Base-by-base conservation (phyloP, 2,113 vertebrate genomes). In the Bombycilla garrulus region DNA sequence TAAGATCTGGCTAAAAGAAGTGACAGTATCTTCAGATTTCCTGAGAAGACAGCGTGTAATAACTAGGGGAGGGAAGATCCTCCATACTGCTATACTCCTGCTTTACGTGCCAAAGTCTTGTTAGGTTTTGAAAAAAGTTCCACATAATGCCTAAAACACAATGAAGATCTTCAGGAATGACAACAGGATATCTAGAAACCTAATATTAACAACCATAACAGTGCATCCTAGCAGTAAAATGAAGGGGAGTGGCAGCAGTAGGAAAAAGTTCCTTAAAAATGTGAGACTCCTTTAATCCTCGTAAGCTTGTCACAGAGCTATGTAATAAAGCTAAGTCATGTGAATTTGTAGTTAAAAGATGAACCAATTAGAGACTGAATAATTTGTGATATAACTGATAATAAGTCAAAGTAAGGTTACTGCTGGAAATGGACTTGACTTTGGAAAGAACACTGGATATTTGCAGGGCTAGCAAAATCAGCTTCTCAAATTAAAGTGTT, bases 371-470 rank as follows among this genome's bases (percentile, higher is more conserved):
- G 81, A 95, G 67, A 44, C 64, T 70, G 94, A 97, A 96, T 96
- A 96, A 97, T 97, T 95, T 95, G 85, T 93, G 90, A 78, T 94
- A 92, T 78, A 96, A 94, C 67, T 92, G 90, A 81, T 95, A 94
- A 96, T 78, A 96, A 88, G 94, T 96, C 94, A 97, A 88, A 93
- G 92, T 71, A 97, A 96, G 92, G 95, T 95, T 96, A 93, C 67
- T 90, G 79, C 56, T 90, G 88, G 94, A 97, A 97, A 97, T 81
- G 76, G 92, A 88, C 88, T 96, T 94, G 95, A 94, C 96, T 95
- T 97, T 96, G 88, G 64, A 88, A 95, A 92, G 94, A 94, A 92
- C 92, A 92, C 81, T 90, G 90, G 71, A 74, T 95, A 93, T 92
- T 93, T 97, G 94, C 90, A 88, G 79, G 81, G 93, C 79, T 83